Percentiles rank a stretch among this genome's conserved stretches.
These are phyloP conservation scores for Psittacula echo DNA, from an alignment of 2,797 vertebrate genomes.

Conservation along the genomic window DNA sequence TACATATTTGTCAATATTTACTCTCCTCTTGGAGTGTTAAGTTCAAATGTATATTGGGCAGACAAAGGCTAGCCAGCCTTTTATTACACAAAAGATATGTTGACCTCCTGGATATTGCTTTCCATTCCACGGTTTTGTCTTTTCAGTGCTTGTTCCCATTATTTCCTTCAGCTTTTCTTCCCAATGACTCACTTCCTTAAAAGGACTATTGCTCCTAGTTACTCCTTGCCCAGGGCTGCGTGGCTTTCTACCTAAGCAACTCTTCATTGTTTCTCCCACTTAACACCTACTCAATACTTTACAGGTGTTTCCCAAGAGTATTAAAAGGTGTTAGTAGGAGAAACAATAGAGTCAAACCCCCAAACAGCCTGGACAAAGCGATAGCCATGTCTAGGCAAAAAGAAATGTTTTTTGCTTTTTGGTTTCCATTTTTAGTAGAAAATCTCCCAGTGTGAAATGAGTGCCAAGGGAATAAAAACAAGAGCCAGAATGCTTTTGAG, in stretches of 20 bases:
- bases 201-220: background rate
- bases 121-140: background rate
- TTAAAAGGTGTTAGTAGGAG: constrained; percentile 36
- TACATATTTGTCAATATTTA: background rate
- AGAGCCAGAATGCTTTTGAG: background rate
- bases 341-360: constrained; percentile 38
- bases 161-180: constrained; percentile 8
- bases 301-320: constrained; percentile 47
- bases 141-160: background rate
- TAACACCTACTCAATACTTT: constrained; percentile 43
- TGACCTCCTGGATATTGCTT: background rate
- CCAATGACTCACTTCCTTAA: constrained; percentile 36
- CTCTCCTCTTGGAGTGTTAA: background rate
- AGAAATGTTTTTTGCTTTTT: background rate
- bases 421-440: constrained; percentile 33
- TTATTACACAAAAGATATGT: background rate
- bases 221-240: background rate
- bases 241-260: background rate
- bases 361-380: background rate
- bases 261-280: constrained; percentile 35
- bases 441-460: background rate
- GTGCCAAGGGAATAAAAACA: background rate
- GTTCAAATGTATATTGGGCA: background rate
- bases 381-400: background rate
- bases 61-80: background rate